Base-by-base conservation (phyloP, 1,140 invertebrate genomes). In the Drosophila prosaltans region DNA sequence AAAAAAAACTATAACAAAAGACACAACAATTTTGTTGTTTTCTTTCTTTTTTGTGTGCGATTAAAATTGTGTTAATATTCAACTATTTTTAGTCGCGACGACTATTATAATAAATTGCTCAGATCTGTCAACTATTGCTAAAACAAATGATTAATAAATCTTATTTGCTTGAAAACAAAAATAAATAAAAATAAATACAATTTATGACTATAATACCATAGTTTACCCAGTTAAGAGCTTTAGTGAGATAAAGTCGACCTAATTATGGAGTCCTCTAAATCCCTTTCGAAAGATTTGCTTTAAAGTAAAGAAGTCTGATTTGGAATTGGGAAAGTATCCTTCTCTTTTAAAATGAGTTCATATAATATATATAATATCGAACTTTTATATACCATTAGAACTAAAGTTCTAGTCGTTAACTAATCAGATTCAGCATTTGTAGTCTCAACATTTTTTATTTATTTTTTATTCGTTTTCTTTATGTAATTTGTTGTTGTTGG, bases 1-100 rank as follows among this genome's bases (percentile, higher is more conserved):
- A 78, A 74, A 69, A 16, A 16, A 16, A 16, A 54, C 16, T 28
- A 32, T 32, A n/a, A 40, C 62, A 48, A 32, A 63, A 69, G 59
- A 24, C 48, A 24, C 16, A 16, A 16, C 16, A 16, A 16, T 16
- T 16, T 16, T 16, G 16, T 16, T 16, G 16, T 16, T 16, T 16
- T 16, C 16, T 16, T 16, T 16, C 16, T 16, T 16, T 16, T 16
- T 16, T 16, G 16, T 16, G 45, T 24, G 45, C 16, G 45, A 48
- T 48, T 48, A 48, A 48, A 21, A 36, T 30, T 30, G 2, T 48
- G 16, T 24, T 48, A 48, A 24, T 48, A 48, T 48, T 48, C 45
- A 24, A 51, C 45, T 51, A 51, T 51, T 26, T 51, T 51, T 51
- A 51, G 45, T 7, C 16, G 45, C 16, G 45, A 21, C 6, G 2